phyloP scores from a whole-genome alignment of 2,797 vertebrate genomes.

The Scolopax bukidnonensis region DNA sequence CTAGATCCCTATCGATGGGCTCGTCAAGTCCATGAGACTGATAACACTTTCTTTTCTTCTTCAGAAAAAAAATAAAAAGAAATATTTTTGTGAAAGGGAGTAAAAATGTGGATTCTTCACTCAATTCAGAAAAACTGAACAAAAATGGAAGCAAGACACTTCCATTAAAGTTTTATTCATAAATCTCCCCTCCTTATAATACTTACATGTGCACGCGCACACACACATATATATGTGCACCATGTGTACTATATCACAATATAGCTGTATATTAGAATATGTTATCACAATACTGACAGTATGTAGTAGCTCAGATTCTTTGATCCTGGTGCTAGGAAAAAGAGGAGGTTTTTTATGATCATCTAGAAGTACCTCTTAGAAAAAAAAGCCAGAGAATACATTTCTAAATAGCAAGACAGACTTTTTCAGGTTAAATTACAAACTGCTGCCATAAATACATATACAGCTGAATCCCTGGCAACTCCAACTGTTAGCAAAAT shows the following conservation, averaged over 20 bases:
- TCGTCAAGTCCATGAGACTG: background rate
- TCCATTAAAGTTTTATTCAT: background rate
- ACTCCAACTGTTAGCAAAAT: constrained; percentile 30
- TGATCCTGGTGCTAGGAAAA: background rate
- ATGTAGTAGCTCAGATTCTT: background rate
- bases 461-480: background rate
- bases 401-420: constrained; percentile 9
- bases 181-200: background rate
- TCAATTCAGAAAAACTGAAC: background rate
- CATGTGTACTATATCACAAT: background rate
- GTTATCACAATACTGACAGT: background rate
- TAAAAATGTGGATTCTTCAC: background rate
- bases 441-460: constrained; percentile 5
- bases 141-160: background rate
- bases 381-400: constrained; percentile 16
- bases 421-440: constrained; percentile 14
- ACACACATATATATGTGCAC: too few relatives aligned
- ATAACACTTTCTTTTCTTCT: background rate
- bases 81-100: background rate
- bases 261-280: background rate
- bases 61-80: background rate
- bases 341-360: background rate
- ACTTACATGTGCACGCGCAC: accelerated
- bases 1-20: background rate
- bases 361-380: background rate